These are phyloP conservation scores for Apolygus lucorum DNA, from an alignment of 1,140 invertebrate species.

Conservation along the genomic window DNA sequence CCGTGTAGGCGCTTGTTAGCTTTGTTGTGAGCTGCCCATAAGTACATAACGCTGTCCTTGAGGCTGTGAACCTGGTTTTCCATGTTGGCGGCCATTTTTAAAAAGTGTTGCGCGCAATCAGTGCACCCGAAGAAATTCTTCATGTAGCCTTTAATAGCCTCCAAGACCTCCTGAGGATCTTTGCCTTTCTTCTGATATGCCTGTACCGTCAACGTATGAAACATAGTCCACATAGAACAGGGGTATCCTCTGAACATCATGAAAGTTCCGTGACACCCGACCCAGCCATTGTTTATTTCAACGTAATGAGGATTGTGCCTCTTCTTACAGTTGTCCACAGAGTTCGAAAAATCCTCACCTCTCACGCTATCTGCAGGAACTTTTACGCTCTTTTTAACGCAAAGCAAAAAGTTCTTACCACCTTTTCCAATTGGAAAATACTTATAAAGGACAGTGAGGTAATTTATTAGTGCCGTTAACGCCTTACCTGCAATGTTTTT, in stretches of 20 bases:
- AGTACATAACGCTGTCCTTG: slow-evolving; percentile 76
- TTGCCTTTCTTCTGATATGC: slow-evolving; percentile 46
- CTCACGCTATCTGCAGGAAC: slow-evolving; percentile 39
- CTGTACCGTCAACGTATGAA: slow-evolving; percentile 85
- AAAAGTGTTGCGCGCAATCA: slow-evolving; percentile 83
- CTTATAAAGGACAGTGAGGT: slow-evolving; percentile 56
- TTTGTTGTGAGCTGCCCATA: slow-evolving; percentile 92
- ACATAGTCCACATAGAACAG: slow-evolving; percentile 90
- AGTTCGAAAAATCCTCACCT: slow-evolving; percentile 48
- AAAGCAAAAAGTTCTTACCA: slow-evolving; percentile 53
- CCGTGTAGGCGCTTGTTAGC: slow-evolving; percentile 81
- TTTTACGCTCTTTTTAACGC: slow-evolving; percentile 43
- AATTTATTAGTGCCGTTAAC: slow-evolving; percentile 61
- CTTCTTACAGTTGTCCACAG: slow-evolving; percentile 46
- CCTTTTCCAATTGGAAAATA: slow-evolving; percentile 64
- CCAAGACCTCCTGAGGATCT: slow-evolving; percentile 51
- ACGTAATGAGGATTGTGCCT: slow-evolving; percentile 45
- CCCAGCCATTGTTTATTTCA: slow-evolving; percentile 54
- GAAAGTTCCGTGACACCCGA: slow-evolving; percentile 72
- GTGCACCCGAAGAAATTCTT: slow-evolving; percentile 89
- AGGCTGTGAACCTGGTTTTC: slow-evolving; percentile 56
- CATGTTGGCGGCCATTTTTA: slow-evolving; percentile 61
- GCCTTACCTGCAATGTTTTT: slow-evolving; percentile 58
- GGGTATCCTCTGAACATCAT: slow-evolving; percentile 76
- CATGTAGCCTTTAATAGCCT: slow-evolving; percentile 79